Conservation (phyloP, 1,140 invertebrate genomes). For the Papilio polytes region DNA sequence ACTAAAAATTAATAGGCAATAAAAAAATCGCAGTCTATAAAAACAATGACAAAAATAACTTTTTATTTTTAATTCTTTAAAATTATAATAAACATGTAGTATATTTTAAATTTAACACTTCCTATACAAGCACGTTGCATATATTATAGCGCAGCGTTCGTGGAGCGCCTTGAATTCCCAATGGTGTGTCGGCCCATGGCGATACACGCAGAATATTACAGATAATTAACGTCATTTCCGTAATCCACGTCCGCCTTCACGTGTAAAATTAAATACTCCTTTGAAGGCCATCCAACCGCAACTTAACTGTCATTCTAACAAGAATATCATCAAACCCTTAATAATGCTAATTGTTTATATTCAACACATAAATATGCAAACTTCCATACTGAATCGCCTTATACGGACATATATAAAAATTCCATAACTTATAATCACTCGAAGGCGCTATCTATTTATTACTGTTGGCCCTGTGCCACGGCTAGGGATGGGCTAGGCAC, state of each 20-base stretch:
- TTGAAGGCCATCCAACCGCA: slow-evolving; percentile 32
- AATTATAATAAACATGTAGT: slow-evolving; percentile 1
- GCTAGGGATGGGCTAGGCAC: slow-evolving; percentile 59
- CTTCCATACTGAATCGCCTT: background rate
- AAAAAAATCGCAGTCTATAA: background rate
- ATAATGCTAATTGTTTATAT: slow-evolving; percentile 9
- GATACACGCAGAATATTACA: slow-evolving; percentile 40
- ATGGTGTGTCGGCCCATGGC: slow-evolving; percentile 37
- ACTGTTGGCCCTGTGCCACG: slow-evolving; percentile 64
- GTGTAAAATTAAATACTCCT: slow-evolving; percentile 41
- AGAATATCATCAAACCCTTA: slow-evolving; percentile 29
- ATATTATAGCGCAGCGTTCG: slow-evolving; percentile 20
- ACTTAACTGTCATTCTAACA: slow-evolving; percentile 34
- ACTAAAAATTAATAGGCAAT: too few relatives aligned
- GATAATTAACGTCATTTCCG: slow-evolving; percentile 59
- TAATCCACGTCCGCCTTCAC: slow-evolving; percentile 44
- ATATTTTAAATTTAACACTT: slow-evolving; percentile 30
- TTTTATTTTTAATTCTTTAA: background rate
- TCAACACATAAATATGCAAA: slow-evolving; percentile 27
- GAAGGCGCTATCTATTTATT: slow-evolving; percentile 49
- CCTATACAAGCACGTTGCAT: slow-evolving; percentile 28
- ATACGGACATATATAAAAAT: slow-evolving; percentile 31
- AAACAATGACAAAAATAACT: background rate
- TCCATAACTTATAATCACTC: slow-evolving; percentile 42
- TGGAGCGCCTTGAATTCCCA: slow-evolving; percentile 34